A percentile compares a stretch with the other conserved stretches of the same genome.
Evolutionary conservation across 2,888 invertebrate species (phyloP).

Genomic region (Plemyria rubiginata): DNA sequence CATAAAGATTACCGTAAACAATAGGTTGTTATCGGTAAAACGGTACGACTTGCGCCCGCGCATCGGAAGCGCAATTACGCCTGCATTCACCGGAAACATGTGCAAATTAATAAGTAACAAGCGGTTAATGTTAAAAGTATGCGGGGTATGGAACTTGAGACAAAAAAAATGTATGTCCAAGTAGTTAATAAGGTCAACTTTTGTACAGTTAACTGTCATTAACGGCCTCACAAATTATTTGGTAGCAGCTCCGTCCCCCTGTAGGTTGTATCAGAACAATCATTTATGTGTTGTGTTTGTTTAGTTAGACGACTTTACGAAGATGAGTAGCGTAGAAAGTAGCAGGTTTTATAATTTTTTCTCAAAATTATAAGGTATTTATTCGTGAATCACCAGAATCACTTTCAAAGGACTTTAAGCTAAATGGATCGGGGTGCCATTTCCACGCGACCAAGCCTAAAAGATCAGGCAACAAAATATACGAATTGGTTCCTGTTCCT

Average conservation of each 20-base stretch:
- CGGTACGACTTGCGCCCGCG: constrained; percentile 35
- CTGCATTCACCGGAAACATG: constrained; percentile 42
- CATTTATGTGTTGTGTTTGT: too few relatives aligned
- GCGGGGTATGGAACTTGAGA: constrained; percentile 7
- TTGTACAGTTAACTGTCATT: background rate
- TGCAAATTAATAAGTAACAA: constrained; percentile 33
- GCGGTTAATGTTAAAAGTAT: constrained; percentile 29
- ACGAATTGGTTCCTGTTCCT: too few relatives aligned
- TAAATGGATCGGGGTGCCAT: too few relatives aligned
- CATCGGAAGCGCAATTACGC: constrained; percentile 43
- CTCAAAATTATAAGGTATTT: too few relatives aligned
- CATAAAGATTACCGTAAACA: constrained; percentile 41
- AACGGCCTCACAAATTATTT: background rate
- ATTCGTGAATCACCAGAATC: too few relatives aligned
- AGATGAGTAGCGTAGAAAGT: background rate
- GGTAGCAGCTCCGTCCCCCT: too few relatives aligned
- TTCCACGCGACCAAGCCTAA: too few relatives aligned
- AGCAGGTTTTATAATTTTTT: background rate
- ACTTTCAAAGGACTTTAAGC: too few relatives aligned
- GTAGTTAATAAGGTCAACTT: background rate
- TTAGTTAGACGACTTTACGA: too few relatives aligned
- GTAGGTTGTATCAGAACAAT: too few relatives aligned
- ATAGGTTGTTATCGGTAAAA: constrained; percentile 40
- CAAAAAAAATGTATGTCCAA: constrained; percentile 1
- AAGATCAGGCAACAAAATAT: too few relatives aligned